These are phyloP conservation scores for Leptinotarsa undecemlineata DNA, from an alignment of 1,140 invertebrate species.

Conservation along the genomic window DNA sequence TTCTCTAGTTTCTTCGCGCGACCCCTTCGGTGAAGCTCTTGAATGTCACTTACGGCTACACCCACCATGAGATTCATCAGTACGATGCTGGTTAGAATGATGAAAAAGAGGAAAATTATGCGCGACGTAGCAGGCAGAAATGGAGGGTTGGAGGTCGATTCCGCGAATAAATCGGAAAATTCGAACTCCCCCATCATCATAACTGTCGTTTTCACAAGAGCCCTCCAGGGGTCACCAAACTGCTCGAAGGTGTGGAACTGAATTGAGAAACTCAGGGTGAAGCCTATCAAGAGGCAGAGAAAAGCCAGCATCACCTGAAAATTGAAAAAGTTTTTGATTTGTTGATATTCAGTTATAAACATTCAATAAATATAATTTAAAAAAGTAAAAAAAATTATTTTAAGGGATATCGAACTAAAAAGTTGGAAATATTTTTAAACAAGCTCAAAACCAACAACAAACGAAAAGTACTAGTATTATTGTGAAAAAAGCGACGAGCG, in stretches of 20 bases:
- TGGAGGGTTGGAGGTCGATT: background rate
- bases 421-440: too few relatives aligned
- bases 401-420: too few relatives aligned
- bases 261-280: constrained; percentile 61
- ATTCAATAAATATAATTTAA: too few relatives aligned
- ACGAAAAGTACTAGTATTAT: too few relatives aligned
- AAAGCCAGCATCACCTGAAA: constrained; percentile 59
- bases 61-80: constrained; percentile 68
- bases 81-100: constrained; percentile 66
- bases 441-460: too few relatives aligned
- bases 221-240: constrained; percentile 56
- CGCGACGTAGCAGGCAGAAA: constrained; percentile 44
- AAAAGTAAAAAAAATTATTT: too few relatives aligned
- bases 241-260: constrained; percentile 56
- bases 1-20: constrained; percentile 45
- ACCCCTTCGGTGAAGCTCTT: constrained; percentile 39
- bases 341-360: too few relatives aligned
- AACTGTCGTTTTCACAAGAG: constrained; percentile 60
- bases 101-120: constrained; percentile 63
- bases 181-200: constrained; percentile 68
- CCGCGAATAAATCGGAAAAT: constrained; percentile 55
- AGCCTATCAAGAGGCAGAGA: constrained; percentile 61
- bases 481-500: too few relatives aligned
- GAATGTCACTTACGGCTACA: constrained; percentile 64
- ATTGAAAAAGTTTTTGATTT: background rate